A percentile compares a stretch with the other conserved stretches of the same genome.
phyloP scores from a whole-genome alignment of 2,797 vertebrate species.

The Sternarchorhynchus goeldii region DNA sequence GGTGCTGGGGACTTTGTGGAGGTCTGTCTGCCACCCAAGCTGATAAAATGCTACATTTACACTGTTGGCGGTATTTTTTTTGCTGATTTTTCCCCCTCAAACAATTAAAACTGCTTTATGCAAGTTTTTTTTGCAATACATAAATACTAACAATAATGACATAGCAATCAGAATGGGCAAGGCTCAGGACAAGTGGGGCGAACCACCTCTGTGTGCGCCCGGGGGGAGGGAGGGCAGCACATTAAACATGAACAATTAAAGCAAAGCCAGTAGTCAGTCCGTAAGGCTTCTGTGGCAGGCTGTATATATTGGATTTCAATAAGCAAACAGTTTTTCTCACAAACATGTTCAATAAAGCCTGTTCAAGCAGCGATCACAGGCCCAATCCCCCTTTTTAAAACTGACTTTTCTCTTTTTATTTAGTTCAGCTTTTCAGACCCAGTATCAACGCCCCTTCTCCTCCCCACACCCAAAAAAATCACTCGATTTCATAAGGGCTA shows the following conservation, averaged over 20 bases:
- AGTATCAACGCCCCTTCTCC: too few species aligned
- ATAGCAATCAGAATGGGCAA: constrained; percentile 7
- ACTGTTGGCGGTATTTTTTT: constrained; percentile 31
- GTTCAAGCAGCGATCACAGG: background rate
- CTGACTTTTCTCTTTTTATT: background rate
- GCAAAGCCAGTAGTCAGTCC: constrained; percentile 1
- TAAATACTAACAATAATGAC: constrained; percentile 5
- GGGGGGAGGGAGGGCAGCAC: background rate
- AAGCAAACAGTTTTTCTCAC: background rate
- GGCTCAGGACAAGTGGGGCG: background rate
- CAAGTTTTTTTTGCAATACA: constrained; percentile 7
- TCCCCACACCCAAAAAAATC: background rate
- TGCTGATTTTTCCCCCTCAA: constrained; percentile 27
- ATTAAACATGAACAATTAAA: constrained; percentile 17
- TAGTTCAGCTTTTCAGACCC: background rate
- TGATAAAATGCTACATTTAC: constrained; percentile 49
- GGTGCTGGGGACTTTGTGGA: constrained; percentile 51
- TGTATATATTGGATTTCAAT: background rate
- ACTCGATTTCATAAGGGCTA: constrained; percentile 24
- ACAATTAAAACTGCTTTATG: constrained; percentile 50
- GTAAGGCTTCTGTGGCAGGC: background rate
- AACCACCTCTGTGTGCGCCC: background rate
- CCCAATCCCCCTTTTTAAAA: constrained; percentile 5
- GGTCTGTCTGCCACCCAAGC: constrained; percentile 52
- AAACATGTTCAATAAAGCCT: background rate